phyloP scores from a whole-genome alignment of 2,113 vertebrate genomes.

The Bombycilla garrulus region DNA sequence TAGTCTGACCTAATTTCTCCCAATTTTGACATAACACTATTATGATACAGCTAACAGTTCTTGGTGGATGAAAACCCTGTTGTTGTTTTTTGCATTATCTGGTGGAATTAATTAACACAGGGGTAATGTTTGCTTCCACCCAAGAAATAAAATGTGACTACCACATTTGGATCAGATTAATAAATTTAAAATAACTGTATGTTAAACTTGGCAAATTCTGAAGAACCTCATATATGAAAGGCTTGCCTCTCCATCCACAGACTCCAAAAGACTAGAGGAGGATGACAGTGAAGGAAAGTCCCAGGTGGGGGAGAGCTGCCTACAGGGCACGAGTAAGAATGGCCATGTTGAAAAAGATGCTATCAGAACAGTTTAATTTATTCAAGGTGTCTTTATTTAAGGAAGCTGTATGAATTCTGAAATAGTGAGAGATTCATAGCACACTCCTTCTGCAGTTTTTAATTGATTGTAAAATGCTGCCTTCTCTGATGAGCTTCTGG shows the following conservation, averaged over 20 bases:
- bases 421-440: background rate
- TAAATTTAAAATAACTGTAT: background rate
- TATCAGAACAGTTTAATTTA: background rate
- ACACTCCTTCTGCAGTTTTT: background rate
- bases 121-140: background rate
- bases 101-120: background rate
- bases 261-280: background rate
- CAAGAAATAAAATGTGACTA: background rate
- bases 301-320: fast-evolving
- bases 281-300: background rate
- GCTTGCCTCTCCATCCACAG: background rate
- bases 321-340: background rate
- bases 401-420: background rate
- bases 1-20: background rate
- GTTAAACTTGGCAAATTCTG: background rate
- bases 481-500: background rate
- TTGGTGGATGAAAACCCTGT: background rate
- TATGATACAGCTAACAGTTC: background rate
- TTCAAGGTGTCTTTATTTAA: background rate
- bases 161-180: background rate
- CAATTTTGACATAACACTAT: background rate
- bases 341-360: background rate
- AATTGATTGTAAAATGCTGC: background rate
- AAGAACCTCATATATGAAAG: background rate
- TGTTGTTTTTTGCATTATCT: background rate